A percentile compares a stretch with the other conserved stretches of the same genome.
These are phyloP conservation scores for Venustoraphidia nigricollis DNA, from an alignment of 2,888 invertebrate species.

Conservation along the genomic window DNA sequence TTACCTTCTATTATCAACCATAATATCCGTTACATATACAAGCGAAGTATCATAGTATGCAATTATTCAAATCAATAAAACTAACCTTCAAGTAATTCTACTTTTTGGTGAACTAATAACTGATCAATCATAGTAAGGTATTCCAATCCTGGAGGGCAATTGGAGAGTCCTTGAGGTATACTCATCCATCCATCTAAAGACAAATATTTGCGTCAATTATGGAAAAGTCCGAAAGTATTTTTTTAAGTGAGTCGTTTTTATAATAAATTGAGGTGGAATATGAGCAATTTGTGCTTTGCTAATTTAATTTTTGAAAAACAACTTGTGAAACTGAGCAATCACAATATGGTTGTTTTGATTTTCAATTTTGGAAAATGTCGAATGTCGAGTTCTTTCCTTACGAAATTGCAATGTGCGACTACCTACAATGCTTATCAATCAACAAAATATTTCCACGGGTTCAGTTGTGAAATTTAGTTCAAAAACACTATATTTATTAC, in stretches of 20 bases:
- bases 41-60: background rate
- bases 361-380: no score
- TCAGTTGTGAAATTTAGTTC: background rate
- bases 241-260: background rate
- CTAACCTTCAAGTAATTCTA: conserved; percentile 55
- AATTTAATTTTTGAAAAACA: background rate
- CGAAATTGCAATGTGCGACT: background rate
- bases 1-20: no score
- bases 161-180: conserved; percentile 57
- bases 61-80: background rate
- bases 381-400: background rate
- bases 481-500: background rate
- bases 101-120: conserved; percentile 66
- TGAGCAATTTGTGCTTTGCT: conserved; percentile 6
- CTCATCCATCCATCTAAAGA: conserved; percentile 68
- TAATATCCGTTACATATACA: background rate
- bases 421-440: background rate
- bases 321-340: background rate
- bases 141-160: conserved; percentile 77
- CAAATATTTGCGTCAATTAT: conserved; percentile 7
- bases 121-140: conserved; percentile 80
- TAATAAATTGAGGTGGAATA: background rate
- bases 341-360: no score
- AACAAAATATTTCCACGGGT: background rate
- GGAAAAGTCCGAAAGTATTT: background rate